A percentile compares a stretch with the other conserved stretches of the same genome.
phyloP scores from a whole-genome alignment of 2,888 invertebrate species.

The Eristalis tenax region DNA sequence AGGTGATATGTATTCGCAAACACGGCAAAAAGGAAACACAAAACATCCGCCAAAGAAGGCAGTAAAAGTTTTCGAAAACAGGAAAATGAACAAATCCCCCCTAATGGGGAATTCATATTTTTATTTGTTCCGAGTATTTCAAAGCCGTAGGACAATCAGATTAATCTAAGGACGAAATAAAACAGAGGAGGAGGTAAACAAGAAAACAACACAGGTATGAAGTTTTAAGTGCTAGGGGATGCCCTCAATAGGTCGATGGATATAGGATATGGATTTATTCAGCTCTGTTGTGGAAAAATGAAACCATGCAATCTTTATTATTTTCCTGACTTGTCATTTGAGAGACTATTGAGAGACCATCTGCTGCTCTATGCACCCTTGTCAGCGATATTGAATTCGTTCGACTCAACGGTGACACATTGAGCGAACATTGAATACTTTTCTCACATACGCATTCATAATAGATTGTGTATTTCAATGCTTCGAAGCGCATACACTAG shows the following conservation, averaged over 20 bases:
- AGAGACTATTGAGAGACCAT: neutral
- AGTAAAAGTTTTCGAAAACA: neutral
- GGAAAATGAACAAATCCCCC: neutral
- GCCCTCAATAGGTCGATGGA: neutral
- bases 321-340: neutral
- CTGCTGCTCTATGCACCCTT: neutral
- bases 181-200: neutral
- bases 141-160: neutral
- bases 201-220: neutral
- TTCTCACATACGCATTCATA: neutral
- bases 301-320: neutral
- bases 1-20: neutral
- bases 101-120: neutral
- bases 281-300: neutral
- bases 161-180: neutral
- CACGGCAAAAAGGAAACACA: neutral
- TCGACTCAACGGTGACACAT: neutral
- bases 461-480: neutral
- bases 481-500: neutral
- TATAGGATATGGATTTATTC: neutral
- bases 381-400: neutral
- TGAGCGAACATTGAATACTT: neutral
- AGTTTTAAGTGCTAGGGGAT: neutral
- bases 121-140: neutral
- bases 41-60: neutral